Base-by-base conservation (phyloP, 2,113 vertebrate genomes). In the Oncorhynchus gorbuscha region DNA sequence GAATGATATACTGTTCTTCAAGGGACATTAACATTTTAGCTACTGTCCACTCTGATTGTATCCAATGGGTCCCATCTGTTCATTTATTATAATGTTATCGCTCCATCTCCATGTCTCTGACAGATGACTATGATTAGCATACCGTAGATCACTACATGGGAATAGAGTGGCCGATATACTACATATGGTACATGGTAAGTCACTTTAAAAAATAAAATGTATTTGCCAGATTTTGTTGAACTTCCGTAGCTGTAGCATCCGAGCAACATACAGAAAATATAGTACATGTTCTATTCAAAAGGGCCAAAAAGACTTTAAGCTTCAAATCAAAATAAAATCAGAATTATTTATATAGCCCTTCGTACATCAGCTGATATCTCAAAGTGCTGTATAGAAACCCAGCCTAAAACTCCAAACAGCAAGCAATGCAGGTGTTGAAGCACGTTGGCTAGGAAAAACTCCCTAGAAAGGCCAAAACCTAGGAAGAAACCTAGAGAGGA, bases 51-150 rank as follows among this genome's bases (percentile, higher is more conserved):
- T 48, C 68, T 69, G 32, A 45, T 48, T 35, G 13, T 35, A 35
- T 16, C 48, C 39, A 45, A 45, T 45, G 39, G 39, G 39, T 45
- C 28, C 26, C 45, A 24, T 71, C 58, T 22, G 73, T 69, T 68
- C 65, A 77, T 64, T 26, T 12, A 13, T 59, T 20, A 8, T 30
- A 7, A 58, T 68, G 79, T 74, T 24, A 59, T 68, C 62, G 12
- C 48, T 12, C 8, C 20, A 9, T 72, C 12, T 26, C 11, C 4
- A 74, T 69, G 80, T 80, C 76, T 72, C 30, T 71, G 73, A 71
- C 81, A 83, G 67, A 82, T 84, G 78, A 85, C 74, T 32, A 49
- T 49, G 39, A 80, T 86, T 87, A 83, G 72, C 86, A 85, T 79
- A 62, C 71, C 76, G 77, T 32, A 84, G 39, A 84, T 71, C 35